Evolutionary conservation across 2,113 vertebrate genomes (phyloP).

Genomic region (Microcebus ravelobensis): DNA sequence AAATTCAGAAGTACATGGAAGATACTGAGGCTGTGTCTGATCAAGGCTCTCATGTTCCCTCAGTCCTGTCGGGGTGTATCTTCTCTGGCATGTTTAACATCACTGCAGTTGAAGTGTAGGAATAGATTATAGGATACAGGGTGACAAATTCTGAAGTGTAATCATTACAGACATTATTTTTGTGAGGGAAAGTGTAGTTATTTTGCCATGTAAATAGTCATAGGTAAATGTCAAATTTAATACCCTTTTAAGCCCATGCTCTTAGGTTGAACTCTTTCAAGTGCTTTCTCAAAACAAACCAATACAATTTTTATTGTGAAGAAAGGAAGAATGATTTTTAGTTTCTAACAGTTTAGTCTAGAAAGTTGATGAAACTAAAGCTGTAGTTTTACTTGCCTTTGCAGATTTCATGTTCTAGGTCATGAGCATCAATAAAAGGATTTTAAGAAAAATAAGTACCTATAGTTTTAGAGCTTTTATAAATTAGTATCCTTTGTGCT

Average conservation of each 20-base stretch:
- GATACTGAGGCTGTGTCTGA: not conserved
- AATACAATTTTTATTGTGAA: not conserved
- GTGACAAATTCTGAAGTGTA: not conserved
- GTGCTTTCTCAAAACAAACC: not conserved
- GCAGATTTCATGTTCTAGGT: not conserved
- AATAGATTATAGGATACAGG: not conserved
- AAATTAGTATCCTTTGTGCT: not conserved
- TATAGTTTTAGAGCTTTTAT: not conserved
- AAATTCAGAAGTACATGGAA: not conserved
- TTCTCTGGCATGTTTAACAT: not conserved
- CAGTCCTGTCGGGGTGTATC: rapidly evolving
- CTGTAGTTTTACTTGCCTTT: not conserved
- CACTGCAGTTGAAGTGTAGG: not conserved
- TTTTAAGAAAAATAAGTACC: not conserved
- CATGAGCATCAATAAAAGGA: not conserved
- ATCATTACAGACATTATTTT: not conserved
- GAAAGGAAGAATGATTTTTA: not conserved
- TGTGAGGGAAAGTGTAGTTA: not conserved
- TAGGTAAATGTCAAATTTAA: not conserved
- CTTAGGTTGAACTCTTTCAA: not conserved
- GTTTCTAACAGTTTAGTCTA: not conserved
- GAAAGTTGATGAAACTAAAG: conserved; percentile 26
- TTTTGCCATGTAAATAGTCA: not conserved
- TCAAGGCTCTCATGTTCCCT: not conserved
- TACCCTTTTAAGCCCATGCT: not conserved